Evolutionary conservation across 1,140 invertebrate genomes (phyloP).

Genomic region (Argopecten irradians): DNA sequence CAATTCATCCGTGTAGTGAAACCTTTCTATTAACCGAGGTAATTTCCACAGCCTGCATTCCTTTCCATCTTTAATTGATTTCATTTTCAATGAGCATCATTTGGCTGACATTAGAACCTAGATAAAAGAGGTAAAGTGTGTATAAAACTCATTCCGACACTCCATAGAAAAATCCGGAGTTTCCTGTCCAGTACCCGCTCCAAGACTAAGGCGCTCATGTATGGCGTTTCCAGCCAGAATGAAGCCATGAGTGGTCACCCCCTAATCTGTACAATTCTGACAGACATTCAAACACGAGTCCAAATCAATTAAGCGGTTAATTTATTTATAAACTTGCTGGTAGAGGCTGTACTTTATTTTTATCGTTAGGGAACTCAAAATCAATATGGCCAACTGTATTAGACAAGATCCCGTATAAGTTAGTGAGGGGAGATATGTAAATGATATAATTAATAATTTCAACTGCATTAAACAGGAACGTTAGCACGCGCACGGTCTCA

Average conservation of each 20-base stretch:
- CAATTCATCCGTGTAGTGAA: too few species aligned
- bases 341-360: not conserved
- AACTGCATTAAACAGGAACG: not conserved
- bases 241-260: not conserved
- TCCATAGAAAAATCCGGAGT: not conserved
- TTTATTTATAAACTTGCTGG: conserved; percentile 23
- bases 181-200: not conserved
- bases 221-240: not conserved
- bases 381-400: not conserved
- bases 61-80: not conserved
- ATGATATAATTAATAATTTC: conserved; percentile 18
- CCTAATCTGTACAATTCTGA: not conserved
- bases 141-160: not conserved
- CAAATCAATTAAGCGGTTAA: conserved; percentile 2
- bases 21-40: too few species aligned
- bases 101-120: conserved; percentile 2
- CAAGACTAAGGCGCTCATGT: not conserved
- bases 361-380: not conserved
- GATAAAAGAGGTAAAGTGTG: not conserved
- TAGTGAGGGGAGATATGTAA: not conserved
- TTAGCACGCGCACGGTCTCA: not conserved
- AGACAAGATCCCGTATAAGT: not conserved
- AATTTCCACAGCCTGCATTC: not conserved
- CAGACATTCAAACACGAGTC: not conserved
- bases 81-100: not conserved